Base-by-base conservation (phyloP, 2,113 vertebrate genomes). In the Pachyramphus minor region DNA sequence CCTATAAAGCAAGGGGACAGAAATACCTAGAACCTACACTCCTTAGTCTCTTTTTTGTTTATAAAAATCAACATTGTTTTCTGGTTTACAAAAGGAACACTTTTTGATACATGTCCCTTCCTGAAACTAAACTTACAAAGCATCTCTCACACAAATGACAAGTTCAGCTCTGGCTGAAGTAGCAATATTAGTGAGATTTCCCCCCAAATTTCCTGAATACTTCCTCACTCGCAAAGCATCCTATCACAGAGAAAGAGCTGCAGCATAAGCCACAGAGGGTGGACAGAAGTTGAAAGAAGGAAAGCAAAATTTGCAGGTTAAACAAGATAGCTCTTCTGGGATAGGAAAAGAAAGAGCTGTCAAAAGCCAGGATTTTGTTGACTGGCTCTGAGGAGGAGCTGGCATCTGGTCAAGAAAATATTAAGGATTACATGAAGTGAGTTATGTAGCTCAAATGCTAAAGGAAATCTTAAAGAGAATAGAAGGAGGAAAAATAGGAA, bases 351-450 rank as follows among this genome's bases (percentile, higher is more conserved):
- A 64, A 64, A n/a, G 37, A 84, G 24, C 31, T 63, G 72, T 71
- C 93, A 94, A 80, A 84, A 93, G 35, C n/a, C 82, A 92, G 63
- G 33, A 67, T 90, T 93, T 95, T 81, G 71, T 3, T 64, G 49
- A 75, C 73, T 25, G 6, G 60, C 47, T 88, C 52, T 39, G 47
- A 67, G 44, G 25, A 89, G 67, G 59, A 88, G 23, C 25, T 86
- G 68, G 71, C 66, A 89, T 30, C 31, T 77, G 63, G 35, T 84
- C 47, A 93, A 94, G 81, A 89, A 49, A 79, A 90, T 78, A 69
- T 53, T 71, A 80, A 90, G 55, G 31, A 93, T 73, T 93, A 76
- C 0, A 0, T n/a, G 12, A 71, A 87, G 39, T 22, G 28, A 90
- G 68, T 63, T 64, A 77, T 16, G 50, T 45, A 90, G 72, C 72